phyloP scores from a whole-genome alignment of 2,888 invertebrate genomes.

The Lucinisca nassula region DNA sequence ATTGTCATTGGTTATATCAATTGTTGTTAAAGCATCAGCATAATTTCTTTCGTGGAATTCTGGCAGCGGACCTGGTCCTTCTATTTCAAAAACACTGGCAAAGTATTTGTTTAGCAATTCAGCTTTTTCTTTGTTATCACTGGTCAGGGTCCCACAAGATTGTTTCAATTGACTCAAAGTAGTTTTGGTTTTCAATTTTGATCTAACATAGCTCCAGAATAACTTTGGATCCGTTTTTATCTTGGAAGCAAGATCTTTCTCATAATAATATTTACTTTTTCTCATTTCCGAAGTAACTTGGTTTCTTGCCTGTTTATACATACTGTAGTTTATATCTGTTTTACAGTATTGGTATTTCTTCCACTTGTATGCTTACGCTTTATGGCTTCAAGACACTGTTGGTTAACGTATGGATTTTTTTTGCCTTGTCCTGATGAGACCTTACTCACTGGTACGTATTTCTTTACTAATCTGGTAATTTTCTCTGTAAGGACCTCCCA shows the following conservation, averaged over 20 bases:
- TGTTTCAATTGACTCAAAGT: slow-evolving; percentile 13
- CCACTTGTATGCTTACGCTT: not conserved
- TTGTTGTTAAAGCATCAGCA: not conserved
- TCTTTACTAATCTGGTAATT: too few relatives aligned
- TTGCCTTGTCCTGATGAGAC: too few relatives aligned
- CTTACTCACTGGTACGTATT: too few relatives aligned
- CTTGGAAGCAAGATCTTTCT: slow-evolving; percentile 12
- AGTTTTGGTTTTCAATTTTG: slow-evolving; percentile 21
- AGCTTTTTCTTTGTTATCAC: slow-evolving; percentile 32
- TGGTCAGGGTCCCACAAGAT: not conserved
- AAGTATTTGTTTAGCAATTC: slow-evolving; percentile 15
- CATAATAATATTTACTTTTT: not conserved
- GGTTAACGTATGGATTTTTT: not conserved
- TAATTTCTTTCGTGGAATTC: not conserved
- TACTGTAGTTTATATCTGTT: not conserved
- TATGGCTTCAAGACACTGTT: slow-evolving; percentile 17
- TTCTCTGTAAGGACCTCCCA: slow-evolving; percentile 7
- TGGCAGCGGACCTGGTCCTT: not conserved
- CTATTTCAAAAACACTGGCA: slow-evolving; percentile 19
- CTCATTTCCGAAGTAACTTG: not conserved
- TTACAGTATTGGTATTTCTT: not conserved
- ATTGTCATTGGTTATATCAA: not conserved
- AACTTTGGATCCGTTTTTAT: too few relatives aligned
- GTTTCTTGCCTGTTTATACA: not conserved
- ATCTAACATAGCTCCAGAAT: too few relatives aligned